Evolutionary conservation across 2,888 invertebrate genomes (phyloP), one percentile per base, ranked within the genome.

Genomic region (Baccha elongata): DNA sequence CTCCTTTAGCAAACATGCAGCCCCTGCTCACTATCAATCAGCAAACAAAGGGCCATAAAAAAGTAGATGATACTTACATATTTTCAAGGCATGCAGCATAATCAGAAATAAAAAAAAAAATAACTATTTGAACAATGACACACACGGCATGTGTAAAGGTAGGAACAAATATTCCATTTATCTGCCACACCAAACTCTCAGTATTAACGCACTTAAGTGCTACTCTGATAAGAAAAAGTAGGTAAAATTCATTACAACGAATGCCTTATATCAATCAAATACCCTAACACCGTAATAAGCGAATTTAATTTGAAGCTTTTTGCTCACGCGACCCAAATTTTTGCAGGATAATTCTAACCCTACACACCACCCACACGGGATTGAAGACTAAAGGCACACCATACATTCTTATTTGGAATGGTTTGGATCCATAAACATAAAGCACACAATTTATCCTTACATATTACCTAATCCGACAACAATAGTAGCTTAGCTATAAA

Each of bases 401-500:
- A 73, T 73, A 72, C 52, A 68, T 78, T 83, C 64, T 83, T 64
- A 68, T 78, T 72, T 73, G n/a, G 74, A 17, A 17, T 37, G 53
- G 50, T 64, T 29, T 60, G 44, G 26, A 29, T 26, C 60, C 37
- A 50, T 81, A 71, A 67, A 72, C 72, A 83, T 83, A 83, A 83
- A 78, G 60, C 83, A 55, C 53, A 72, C 42, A 73, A 78, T 83
- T 83, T 83, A 83, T 83, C 64, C 72, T 50, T 64, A n/a, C 72
- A 83, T 76, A 78, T 83, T 73, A 83, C 72, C 78, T 83, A 83
- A 83, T 83, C 83, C 83, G 83, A 68, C 78, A 83, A 83, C 83
- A 78, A 83, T 83, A 52, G 72, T 68, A 55, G 83, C 78, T 83
- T 68, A 78, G 72, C 83, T 68, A 83, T 83, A 83, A 83, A 83